Evolutionary conservation across 2,888 invertebrate genomes (phyloP), one percentile per base, ranked within the genome.

Genomic region (Diaphora mendica): DNA sequence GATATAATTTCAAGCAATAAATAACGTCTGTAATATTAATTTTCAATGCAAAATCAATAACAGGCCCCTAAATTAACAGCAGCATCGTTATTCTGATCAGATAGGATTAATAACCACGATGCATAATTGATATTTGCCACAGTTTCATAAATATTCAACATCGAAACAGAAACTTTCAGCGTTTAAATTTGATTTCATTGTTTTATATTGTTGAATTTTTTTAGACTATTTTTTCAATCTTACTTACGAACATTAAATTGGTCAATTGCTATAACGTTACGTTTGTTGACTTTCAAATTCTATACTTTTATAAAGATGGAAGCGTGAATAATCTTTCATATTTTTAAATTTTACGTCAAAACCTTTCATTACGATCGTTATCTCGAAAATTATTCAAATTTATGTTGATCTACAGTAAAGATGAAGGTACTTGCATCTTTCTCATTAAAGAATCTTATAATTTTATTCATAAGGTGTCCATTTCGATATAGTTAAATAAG

Each of bases 91-190:
- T 90, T 91, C 89, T 88, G 88, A 89, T 86, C 86, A 87, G 87
- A 89, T 86, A 85, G 87, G 86, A 90, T 91, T 92, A 88, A 90
- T 91, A 90, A 91, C 89, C 75, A 73, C 80, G 77, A 62, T 83
- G 82, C 85, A 84, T 92, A 91, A 90, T 91, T 91, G 86, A 89
- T 89, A 91, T 93, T 91, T 89, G 91, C 89, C 88, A 87, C 87
- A 86, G 78, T 88, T 90, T 89, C 88, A 92, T 94, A 90, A 94
- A 93, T 93, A 94, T 94, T 93, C 90, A 94, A 89, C 84, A 82
- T 75, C 70, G 74, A 81, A 86, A 82, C 85, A 78, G 80, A 84
- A 90, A 90, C 85, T 90, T 92, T 89, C 85, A 87, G 85, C 88
- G 88, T 87, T 87, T 84, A 77, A 83, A 85, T 82, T 85, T 78